Percentiles rank a stretch among this genome's conserved stretches.
Conservation (phyloP, 2,797 vertebrate genomes). For the Bradypus variegatus region DNA sequence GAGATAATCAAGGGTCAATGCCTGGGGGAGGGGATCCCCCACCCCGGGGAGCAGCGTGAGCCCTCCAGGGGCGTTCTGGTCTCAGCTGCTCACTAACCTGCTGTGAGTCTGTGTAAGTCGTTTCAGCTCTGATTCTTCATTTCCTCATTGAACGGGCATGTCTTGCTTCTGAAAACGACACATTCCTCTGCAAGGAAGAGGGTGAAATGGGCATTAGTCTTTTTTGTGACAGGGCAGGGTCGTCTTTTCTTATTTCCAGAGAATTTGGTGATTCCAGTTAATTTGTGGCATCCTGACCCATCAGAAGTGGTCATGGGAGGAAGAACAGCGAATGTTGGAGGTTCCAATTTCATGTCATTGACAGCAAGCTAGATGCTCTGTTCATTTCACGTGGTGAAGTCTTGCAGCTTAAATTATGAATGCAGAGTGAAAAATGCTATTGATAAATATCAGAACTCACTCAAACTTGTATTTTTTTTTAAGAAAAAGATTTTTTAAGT, state of each 20-base stretch:
- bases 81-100: not conserved
- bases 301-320: not conserved
- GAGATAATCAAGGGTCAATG: not conserved
- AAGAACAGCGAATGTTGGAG: not conserved
- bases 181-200: not conserved
- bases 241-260: not conserved
- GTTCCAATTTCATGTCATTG: not conserved
- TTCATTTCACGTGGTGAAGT: not conserved
- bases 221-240: not conserved
- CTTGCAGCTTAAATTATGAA: not conserved
- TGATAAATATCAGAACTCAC: constrained; percentile 15
- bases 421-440: constrained; percentile 6
- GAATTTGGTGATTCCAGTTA: not conserved
- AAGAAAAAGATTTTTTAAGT: not conserved
- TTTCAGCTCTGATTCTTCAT: not conserved
- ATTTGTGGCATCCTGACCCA: not conserved
- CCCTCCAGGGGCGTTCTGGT: no score
- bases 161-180: not conserved
- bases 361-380: not conserved
- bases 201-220: not conserved
- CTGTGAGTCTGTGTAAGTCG: not conserved
- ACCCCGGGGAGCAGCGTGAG: not conserved
- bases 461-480: constrained; percentile 25
- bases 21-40: not conserved
- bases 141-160: not conserved